Conservation (phyloP, 2,113 vertebrate species). For the Pipra filicauda region DNA sequence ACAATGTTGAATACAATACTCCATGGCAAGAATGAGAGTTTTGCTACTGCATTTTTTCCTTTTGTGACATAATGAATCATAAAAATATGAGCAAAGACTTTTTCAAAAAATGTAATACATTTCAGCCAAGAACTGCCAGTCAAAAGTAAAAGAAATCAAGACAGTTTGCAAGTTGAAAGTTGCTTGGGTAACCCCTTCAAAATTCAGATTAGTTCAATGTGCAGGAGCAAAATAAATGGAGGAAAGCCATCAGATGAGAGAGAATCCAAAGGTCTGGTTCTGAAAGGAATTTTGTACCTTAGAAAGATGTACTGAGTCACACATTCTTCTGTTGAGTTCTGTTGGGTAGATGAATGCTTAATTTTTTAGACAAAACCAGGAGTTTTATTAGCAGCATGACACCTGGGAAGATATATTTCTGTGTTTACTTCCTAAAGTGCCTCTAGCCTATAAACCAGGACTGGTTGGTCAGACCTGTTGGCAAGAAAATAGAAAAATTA, state of each 20-base stretch:
- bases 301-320: not conserved
- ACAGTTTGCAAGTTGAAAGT: not conserved
- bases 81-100: not conserved
- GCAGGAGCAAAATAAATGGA: not conserved
- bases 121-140: not conserved
- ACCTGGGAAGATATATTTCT: not conserved
- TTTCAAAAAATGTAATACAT: not conserved
- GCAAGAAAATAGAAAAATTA: not conserved
- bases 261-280: not conserved
- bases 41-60: not conserved
- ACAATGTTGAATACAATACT: not conserved
- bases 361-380: not conserved
- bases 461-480: not conserved
- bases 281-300: not conserved
- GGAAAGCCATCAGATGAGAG: not conserved
- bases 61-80: not conserved
- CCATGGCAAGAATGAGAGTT: not conserved
- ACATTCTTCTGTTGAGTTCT: not conserved
- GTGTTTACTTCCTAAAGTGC: not conserved
- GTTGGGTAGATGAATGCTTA: not conserved
- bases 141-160: not conserved
- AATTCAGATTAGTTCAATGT: not conserved
- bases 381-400: not conserved
- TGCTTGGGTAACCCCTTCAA: not conserved
- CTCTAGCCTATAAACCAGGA: not conserved